Conservation (phyloP, 2,797 vertebrate species). For the Syndactyla subalaris region DNA sequence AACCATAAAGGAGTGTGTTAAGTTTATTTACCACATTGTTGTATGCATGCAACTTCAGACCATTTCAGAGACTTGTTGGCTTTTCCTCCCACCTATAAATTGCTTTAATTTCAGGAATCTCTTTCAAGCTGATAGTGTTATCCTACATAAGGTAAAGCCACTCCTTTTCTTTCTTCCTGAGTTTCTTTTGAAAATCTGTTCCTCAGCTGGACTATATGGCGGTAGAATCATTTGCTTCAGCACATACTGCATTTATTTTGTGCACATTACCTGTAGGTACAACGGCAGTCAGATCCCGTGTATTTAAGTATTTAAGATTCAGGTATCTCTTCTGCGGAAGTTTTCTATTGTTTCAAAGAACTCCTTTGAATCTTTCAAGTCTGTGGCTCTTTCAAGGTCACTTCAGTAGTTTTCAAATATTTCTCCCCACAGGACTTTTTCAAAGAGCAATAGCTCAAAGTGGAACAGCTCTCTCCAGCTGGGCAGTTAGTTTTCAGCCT, state of each 20-base stretch:
- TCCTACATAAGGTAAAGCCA: neutral
- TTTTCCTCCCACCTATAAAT: neutral
- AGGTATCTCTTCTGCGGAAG: neutral
- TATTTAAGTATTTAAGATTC: slow-evolving; percentile 16
- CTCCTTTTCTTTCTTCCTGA: neutral
- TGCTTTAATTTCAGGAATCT: neutral
- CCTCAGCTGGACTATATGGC: neutral
- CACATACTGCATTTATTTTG: neutral
- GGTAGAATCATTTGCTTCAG: slow-evolving; percentile 14
- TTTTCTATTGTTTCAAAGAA: slow-evolving; percentile 37
- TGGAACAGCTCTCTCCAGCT: slow-evolving; percentile 96
- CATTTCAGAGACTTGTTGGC: neutral
- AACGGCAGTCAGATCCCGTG: neutral
- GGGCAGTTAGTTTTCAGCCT: slow-evolving; percentile 98
- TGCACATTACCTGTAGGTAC: neutral
- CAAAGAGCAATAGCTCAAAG: slow-evolving; percentile 99
- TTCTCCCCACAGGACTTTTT: slow-evolving; percentile 88
- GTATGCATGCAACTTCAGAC: neutral
- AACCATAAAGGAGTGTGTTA: neutral
- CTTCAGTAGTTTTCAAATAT: slow-evolving; percentile 67
- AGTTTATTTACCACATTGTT: neutral
- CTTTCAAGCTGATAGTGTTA: neutral
- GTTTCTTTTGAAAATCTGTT: neutral
- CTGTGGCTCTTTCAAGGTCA: slow-evolving; percentile 49
- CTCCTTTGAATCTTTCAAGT: slow-evolving; percentile 36